Percentiles rank a stretch among this genome's conserved stretches.
These are phyloP conservation scores for Cylindroiulus punctatus DNA, from an alignment of 2,888 invertebrate species.

Conservation along the genomic window DNA sequence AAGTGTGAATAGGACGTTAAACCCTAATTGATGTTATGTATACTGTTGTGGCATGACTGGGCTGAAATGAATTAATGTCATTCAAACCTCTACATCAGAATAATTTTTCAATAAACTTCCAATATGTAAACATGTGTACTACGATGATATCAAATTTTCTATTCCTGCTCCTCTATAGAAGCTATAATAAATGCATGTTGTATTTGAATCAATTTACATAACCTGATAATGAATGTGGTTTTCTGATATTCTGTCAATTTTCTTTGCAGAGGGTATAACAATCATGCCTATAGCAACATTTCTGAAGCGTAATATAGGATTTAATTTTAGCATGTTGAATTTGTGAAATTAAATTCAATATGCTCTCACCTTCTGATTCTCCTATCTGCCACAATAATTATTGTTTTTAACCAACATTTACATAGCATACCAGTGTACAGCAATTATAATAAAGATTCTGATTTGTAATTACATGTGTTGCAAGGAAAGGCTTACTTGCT, in stretches of 20 bases:
- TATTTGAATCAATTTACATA: not conserved
- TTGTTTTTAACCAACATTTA: not conserved
- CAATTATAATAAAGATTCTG: too few relatives aligned
- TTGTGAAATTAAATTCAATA: not conserved
- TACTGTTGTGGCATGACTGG: too few relatives aligned
- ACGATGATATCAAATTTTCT: too few relatives aligned
- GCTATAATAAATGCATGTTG: not conserved
- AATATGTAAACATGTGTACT: too few relatives aligned
- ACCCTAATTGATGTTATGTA: too few relatives aligned
- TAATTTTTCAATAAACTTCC: too few relatives aligned
- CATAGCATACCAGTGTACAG: too few relatives aligned
- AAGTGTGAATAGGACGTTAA: not conserved
- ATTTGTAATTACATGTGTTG: too few relatives aligned
- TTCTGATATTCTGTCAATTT: constrained; percentile 48
- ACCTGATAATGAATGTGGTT: not conserved
- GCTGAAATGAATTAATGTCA: too few relatives aligned
- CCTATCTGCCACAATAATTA: not conserved
- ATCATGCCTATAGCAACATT: constrained; percentile 26
- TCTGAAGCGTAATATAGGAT: constrained; percentile 49
- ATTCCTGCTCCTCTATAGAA: too few relatives aligned
- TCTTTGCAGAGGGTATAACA: constrained; percentile 51
- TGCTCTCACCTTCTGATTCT: not conserved
- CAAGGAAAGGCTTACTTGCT: too few relatives aligned
- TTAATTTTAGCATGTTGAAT: not conserved
- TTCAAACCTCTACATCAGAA: too few relatives aligned